Evolutionary conservation across 2,888 invertebrate genomes (phyloP), one percentile per base, ranked within the genome.

Genomic region (Chrysolina haemoptera): DNA sequence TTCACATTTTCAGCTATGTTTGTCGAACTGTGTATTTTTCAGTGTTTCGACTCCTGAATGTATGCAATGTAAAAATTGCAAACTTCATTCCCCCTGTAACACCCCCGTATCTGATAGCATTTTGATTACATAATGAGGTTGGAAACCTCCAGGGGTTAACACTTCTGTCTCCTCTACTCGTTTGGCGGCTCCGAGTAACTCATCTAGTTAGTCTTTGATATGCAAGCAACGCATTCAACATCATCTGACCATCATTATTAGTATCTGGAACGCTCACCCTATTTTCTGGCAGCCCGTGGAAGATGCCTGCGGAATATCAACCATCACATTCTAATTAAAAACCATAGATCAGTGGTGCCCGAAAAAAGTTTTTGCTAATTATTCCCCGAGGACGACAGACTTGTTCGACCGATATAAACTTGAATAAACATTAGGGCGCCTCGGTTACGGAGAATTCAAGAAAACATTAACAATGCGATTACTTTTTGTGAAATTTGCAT

Each of bases 141-240:
- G 62, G 62, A 55, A 73, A 71, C 70, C 70, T 70, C 76, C 48
- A 10, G 72, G 69, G 74, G 69, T 70, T 76, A 72, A 74, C 74
- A 72, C 73, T 75, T 73, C 73, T 71, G 67, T 70, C 73, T 69
- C 59, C 66, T 66, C 20, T 46, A 69, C 69, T 74, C 74, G 74
- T 76, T 76, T 76, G 74, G 65, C 69, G 74, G 76, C 71, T 73
- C 68, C 50, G 68, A 67, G 63, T 70, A 76, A 76, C 73, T 76
- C 73, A 76, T 75, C 71, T 73, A 68, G 73, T 70, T 71, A 71
- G 73, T 76, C 76, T 76, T 78, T 78, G 76, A 76, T 78, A 78
- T 78, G 78, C 78, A 75, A 75, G 78, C 65, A 27, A 53, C 64
- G 76, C 75, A 67, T 68, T 70, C 71, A 48, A 50, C 73, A 64